A percentile compares a stretch with the other conserved stretches of the same genome.
These are phyloP conservation scores for Machaerirhynchus nigripectus DNA, from an alignment of 2,113 vertebrate genomes.

Conservation along the genomic window DNA sequence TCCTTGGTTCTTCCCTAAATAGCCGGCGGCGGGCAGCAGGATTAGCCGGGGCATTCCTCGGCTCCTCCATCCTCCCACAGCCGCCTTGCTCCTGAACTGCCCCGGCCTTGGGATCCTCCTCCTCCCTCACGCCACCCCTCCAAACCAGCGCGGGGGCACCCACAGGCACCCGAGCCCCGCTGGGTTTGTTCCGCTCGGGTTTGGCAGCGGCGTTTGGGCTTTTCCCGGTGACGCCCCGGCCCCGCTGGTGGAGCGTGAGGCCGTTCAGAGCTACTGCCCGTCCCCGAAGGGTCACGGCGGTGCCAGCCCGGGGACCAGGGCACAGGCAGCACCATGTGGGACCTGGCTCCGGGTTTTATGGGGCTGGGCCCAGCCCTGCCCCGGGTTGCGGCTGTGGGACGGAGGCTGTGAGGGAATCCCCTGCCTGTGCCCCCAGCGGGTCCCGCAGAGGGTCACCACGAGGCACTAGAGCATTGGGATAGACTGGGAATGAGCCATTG, in stretches of 20 bases:
- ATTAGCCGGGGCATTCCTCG: slow-evolving; percentile 39
- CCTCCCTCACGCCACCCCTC: neutral
- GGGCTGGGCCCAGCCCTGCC: neutral
- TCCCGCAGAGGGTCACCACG: too few relatives aligned
- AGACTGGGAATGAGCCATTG: neutral
- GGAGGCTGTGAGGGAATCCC: neutral
- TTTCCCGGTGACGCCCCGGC: neutral
- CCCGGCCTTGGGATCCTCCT: neutral
- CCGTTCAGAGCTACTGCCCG: accelerated
- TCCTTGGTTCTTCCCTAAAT: slow-evolving; percentile 31
- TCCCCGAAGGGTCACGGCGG: neutral
- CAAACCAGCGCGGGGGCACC: neutral
- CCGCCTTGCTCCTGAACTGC: neutral
- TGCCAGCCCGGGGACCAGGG: accelerated
- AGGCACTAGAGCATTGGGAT: neutral
- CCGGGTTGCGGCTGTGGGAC: neutral
- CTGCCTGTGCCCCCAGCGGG: neutral
- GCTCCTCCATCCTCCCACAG: neutral
- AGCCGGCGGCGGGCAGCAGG: neutral
- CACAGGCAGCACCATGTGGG: neutral
- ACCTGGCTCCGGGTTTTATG: neutral
- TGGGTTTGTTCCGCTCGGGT: neutral
- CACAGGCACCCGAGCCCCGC: neutral
- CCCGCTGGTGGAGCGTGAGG: neutral
- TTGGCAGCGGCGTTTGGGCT: neutral